These are phyloP conservation scores for Ramphastos sulfuratus DNA, from an alignment of 2,113 vertebrate species.

Conservation along the genomic window DNA sequence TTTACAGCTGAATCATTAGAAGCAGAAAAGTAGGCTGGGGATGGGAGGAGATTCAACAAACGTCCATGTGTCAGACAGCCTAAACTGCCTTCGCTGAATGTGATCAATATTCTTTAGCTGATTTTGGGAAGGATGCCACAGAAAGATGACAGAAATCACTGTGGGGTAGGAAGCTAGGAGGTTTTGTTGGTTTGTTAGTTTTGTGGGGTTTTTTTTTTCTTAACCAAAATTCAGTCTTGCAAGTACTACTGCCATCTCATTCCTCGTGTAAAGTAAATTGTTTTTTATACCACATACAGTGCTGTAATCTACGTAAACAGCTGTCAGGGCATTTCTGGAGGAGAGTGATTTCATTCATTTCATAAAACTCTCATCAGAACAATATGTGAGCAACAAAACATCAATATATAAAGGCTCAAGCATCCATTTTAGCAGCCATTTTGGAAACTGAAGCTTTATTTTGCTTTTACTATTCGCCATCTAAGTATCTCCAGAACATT, in stretches of 20 bases:
- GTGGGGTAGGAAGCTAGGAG: not conserved
- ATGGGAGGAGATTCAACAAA: not conserved
- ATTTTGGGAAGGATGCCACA: not conserved
- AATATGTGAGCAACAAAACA: not conserved
- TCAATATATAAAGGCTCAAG: not conserved
- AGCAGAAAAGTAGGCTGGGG: not conserved
- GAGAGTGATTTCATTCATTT: not conserved
- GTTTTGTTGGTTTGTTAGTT: not conserved
- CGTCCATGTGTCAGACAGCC: not conserved
- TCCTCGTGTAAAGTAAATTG: not conserved
- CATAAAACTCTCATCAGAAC: not conserved
- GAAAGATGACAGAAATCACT: not conserved
- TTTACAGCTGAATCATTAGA: conserved; percentile 20
- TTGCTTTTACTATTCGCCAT: not conserved
- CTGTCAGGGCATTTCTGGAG: not conserved
- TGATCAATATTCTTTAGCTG: not conserved
- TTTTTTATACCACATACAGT: not conserved
- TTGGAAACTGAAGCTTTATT: not conserved
- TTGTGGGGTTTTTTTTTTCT: not conserved
- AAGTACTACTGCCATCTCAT: not conserved
- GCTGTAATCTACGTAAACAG: not conserved
- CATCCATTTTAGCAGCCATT: not conserved
- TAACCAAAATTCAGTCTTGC: not conserved
- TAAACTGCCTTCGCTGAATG: not conserved
- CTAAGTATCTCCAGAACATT: not conserved